Conservation (phyloP, 2,113 vertebrate species). For the Lasiurus borealis region DNA sequence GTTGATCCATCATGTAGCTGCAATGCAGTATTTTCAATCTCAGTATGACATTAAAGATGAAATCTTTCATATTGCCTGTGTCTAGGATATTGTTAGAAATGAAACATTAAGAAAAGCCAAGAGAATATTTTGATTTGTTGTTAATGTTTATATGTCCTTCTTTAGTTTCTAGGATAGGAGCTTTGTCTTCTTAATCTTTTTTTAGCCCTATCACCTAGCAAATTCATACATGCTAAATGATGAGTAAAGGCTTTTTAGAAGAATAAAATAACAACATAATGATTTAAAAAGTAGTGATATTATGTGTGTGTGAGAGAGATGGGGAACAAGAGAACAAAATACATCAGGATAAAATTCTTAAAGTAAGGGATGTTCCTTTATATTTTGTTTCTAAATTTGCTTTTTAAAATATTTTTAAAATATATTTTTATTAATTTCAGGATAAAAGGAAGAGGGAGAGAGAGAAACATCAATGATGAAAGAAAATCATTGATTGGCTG, state of each 20-base stretch:
- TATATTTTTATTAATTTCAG: no score
- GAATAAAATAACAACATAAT: not conserved
- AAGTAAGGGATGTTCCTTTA: constrained; percentile 30
- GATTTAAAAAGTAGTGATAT: constrained; percentile 24
- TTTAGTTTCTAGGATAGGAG: not conserved
- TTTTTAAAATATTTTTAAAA: no score
- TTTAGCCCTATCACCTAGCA: not conserved
- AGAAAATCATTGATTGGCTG: no score
- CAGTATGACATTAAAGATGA: constrained; percentile 51
- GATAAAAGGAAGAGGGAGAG: no score
- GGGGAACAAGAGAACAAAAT: constrained; percentile 27
- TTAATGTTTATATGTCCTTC: constrained; percentile 25
- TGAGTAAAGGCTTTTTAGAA: constrained; percentile 35
- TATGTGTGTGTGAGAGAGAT: not conserved
- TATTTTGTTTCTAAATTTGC: constrained; percentile 43
- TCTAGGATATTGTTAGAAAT: constrained; percentile 58
- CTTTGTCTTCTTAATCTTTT: constrained; percentile 7
- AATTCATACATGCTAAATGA: not conserved
- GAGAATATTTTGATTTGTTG: constrained; percentile 38
- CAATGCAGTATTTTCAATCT: constrained; percentile 37
- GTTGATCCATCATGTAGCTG: constrained; percentile 37
- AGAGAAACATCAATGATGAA: no score
- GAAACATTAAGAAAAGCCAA: constrained; percentile 51
- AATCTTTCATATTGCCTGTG: constrained; percentile 50
- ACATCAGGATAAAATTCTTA: constrained; percentile 38